Base-by-base conservation (phyloP, 2,888 invertebrate species). In the Frankliniella intonsa region DNA sequence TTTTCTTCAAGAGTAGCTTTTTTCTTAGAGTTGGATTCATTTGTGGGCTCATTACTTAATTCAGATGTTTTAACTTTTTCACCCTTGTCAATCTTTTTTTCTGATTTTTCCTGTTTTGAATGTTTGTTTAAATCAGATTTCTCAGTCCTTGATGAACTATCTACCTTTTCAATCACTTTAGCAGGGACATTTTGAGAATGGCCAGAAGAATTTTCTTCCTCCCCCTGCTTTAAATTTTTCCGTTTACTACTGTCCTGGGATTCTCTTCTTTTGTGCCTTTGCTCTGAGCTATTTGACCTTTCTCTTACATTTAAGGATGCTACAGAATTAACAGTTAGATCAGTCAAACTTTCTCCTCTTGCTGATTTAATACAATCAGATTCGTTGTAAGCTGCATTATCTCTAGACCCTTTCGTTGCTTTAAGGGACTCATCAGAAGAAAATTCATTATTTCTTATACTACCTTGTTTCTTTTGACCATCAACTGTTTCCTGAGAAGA, bases 1-100 rank as follows among this genome's bases (percentile, higher is more conserved):
- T 81, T 81, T 83, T 87, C 87, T 82, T 86, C 87, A 82, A 86
- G 85, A 83, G 83, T 86, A 81, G 86, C 83, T 82, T 86, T 84
- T 62, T 62, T 62, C 7, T 62, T 14, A 62, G 7, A 62, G 22
- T 22, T 55, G 14, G 14, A 55, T 7, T 55, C 55, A 55, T 55
- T 55, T 14, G 14, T 10, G 7, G 19, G 5, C 0, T 55, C 12
- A 19, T 14, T 19, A 55, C 19, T 25, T 65, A 85, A 85, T 82
- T 83, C 85, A 84, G 84, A 85, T 50, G 84, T 83, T 82, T 50
- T 83, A 27, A 82, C 82, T 50, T 83, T 81, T 17, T 38, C 38
- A 38, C 38, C 38, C 38, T 82, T 80, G 27, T 84, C 82, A 51
- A 82, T 83, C 38, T 84, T 83, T 80, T 83, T 84, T 50, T 81